phyloP scores from a whole-genome alignment of 2,888 invertebrate species.

The Trissolcus brochymenae region DNA sequence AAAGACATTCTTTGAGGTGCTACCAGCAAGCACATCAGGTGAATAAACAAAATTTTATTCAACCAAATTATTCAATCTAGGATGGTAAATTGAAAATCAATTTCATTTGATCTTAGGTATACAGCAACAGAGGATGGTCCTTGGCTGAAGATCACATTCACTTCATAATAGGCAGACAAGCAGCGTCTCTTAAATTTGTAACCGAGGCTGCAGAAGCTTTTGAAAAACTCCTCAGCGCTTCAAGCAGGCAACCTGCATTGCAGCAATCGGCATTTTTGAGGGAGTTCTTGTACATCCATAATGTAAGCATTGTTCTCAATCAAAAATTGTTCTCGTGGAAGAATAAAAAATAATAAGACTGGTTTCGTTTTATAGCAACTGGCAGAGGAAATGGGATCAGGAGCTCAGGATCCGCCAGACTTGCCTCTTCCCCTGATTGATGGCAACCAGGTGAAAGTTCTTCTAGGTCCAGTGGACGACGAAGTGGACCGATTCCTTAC shows the following conservation, averaged over 20 bases:
- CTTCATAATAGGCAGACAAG: conserved; percentile 94
- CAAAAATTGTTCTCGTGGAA: conserved; percentile 1
- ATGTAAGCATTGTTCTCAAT: conserved; percentile 78
- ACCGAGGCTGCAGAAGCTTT: conserved; percentile 86
- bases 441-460: conserved; percentile 83
- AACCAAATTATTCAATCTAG: too few relatives aligned
- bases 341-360: neutral
- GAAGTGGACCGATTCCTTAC: conserved; percentile 77
- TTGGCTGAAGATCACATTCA: conserved; percentile 97
- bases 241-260: conserved; percentile 83
- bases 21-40: conserved; percentile 95
- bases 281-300: conserved; percentile 91
- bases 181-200: conserved; percentile 86
- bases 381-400: conserved; percentile 66
- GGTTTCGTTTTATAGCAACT: conserved; percentile 63
- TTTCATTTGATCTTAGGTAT: conserved; percentile 78
- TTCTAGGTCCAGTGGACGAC: conserved; percentile 81
- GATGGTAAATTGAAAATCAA: too few relatives aligned
- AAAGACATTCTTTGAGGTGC: conserved; percentile 93
- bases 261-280: conserved; percentile 90
- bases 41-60: conserved; percentile 34
- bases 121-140: conserved; percentile 89
- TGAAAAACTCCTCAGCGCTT: conserved; percentile 84
- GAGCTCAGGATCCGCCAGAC: conserved; percentile 79
- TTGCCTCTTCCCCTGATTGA: conserved; percentile 87